These are phyloP conservation scores for Sylvicola fuscatus DNA, from an alignment of 2,888 invertebrate species.

Conservation along the genomic window DNA sequence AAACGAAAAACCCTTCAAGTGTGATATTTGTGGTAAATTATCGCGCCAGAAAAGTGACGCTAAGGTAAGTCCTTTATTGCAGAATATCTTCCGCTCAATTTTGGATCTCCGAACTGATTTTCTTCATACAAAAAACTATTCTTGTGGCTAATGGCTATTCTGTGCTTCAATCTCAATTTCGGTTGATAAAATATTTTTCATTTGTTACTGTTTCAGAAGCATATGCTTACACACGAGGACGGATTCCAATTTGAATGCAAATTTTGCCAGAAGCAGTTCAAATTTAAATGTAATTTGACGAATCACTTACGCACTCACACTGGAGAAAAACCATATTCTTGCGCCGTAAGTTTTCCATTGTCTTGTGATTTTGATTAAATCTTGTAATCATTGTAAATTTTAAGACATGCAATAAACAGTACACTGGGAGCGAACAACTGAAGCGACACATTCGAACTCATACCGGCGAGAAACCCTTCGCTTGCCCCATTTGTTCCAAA, in stretches of 20 bases:
- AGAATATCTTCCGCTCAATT: neutral
- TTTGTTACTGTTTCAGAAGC: conserved; percentile 11
- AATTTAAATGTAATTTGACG: conserved; percentile 22
- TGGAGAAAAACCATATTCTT: conserved; percentile 19
- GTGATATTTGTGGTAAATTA: conserved; percentile 17
- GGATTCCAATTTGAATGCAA: conserved; percentile 21
- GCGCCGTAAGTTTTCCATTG: conserved; percentile 11
- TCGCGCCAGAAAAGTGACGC: conserved; percentile 24
- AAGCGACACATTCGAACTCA: conserved; percentile 20
- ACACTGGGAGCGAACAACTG: conserved; percentile 20
- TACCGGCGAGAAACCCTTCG: conserved; percentile 15
- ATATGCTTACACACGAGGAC: conserved; percentile 22
- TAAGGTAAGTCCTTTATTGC: conserved; percentile 11
- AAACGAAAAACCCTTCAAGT: conserved; percentile 17
- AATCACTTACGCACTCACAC: conserved; percentile 19
- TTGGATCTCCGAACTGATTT: too few species aligned
- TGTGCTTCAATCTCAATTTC: too few species aligned
- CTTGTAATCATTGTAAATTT: neutral
- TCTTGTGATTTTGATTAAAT: neutral
- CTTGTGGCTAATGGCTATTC: too few species aligned
- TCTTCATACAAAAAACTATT: too few species aligned
- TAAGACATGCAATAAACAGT: conserved; percentile 18
- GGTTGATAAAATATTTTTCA: too few species aligned
- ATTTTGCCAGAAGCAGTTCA: conserved; percentile 17
- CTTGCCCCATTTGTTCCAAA: too few species aligned